phyloP scores from a whole-genome alignment of 2,888 invertebrate genomes.

The Panorpa germanica region DNA sequence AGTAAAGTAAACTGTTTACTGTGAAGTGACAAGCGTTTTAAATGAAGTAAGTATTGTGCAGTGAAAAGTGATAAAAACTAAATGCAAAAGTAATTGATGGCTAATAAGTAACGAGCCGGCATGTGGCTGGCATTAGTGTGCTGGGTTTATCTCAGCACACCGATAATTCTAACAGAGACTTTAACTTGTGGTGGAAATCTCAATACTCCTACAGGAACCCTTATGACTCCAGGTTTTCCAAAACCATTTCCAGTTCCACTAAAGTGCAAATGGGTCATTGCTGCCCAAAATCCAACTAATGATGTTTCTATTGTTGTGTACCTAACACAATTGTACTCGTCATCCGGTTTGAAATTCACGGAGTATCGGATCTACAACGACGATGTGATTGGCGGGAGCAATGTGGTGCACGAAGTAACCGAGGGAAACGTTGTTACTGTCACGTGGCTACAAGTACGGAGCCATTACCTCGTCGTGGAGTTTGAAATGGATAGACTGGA shows the following conservation, averaged over 20 bases:
- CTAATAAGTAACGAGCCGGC: too few relatives aligned
- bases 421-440: slow-evolving; percentile 55
- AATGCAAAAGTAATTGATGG: too few relatives aligned
- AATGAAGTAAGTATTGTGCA: too few relatives aligned
- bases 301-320: slow-evolving; percentile 68
- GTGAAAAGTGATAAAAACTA: too few relatives aligned
- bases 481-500: slow-evolving; percentile 52
- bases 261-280: slow-evolving; percentile 74
- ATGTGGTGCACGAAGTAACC: slow-evolving; percentile 45
- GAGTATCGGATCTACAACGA: slow-evolving; percentile 60
- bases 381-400: slow-evolving; percentile 43
- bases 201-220: slow-evolving; percentile 43
- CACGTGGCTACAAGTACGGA: slow-evolving; percentile 36
- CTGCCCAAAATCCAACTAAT: slow-evolving; percentile 29
- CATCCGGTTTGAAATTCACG: slow-evolving; percentile 55
- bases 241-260: slow-evolving; percentile 63
- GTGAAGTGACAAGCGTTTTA: too few relatives aligned
- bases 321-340: slow-evolving; percentile 73
- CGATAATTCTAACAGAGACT: too few relatives aligned
- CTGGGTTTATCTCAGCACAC: too few relatives aligned
- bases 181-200: slow-evolving; percentile 49
- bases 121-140: too few relatives aligned
- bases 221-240: slow-evolving; percentile 75
- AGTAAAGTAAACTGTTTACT: too few relatives aligned
- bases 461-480: slow-evolving; percentile 63